These are phyloP conservation scores for Bombycilla garrulus DNA, from an alignment of 2,113 vertebrate species.

Conservation along the genomic window DNA sequence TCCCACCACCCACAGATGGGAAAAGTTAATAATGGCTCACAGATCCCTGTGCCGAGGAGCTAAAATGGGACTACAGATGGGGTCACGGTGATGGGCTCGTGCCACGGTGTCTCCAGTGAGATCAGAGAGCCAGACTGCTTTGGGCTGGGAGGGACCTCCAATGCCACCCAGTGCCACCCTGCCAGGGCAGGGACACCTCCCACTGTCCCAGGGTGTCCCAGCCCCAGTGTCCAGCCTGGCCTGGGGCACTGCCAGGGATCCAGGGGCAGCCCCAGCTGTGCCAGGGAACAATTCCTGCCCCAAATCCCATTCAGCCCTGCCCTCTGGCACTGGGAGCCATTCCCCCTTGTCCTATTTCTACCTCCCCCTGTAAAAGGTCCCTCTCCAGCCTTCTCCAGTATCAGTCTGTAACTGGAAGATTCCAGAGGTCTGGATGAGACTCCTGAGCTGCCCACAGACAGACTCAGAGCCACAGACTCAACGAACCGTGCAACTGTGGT, in stretches of 20 bases:
- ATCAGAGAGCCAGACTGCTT: not conserved
- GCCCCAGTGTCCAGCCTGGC: not conserved
- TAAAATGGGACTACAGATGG: fast-evolving
- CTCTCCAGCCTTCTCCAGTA: not conserved
- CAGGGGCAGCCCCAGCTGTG: not conserved
- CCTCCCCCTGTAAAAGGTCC: not conserved
- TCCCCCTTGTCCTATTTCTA: fast-evolving
- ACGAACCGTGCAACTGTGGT: not conserved
- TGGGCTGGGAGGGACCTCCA: fast-evolving
- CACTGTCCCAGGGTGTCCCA: not conserved
- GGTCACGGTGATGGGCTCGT: fast-evolving
- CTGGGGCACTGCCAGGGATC: not conserved
- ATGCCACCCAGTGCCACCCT: fast-evolving
- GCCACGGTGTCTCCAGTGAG: fast-evolving
- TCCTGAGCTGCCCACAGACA: not conserved
- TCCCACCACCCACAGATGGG: not conserved
- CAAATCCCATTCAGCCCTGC: fast-evolving
- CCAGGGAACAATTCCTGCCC: not conserved
- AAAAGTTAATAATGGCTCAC: too few relatives aligned
- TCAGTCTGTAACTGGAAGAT: fast-evolving
- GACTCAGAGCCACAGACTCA: not conserved
- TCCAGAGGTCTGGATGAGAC: not conserved
- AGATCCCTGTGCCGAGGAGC: not conserved
- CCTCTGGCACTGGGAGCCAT: not conserved
- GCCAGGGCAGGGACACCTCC: not conserved